Evolutionary conservation across 2,113 vertebrate species (phyloP), one percentile per base, ranked within the genome.

Genomic region (Mionectes macconnelli): DNA sequence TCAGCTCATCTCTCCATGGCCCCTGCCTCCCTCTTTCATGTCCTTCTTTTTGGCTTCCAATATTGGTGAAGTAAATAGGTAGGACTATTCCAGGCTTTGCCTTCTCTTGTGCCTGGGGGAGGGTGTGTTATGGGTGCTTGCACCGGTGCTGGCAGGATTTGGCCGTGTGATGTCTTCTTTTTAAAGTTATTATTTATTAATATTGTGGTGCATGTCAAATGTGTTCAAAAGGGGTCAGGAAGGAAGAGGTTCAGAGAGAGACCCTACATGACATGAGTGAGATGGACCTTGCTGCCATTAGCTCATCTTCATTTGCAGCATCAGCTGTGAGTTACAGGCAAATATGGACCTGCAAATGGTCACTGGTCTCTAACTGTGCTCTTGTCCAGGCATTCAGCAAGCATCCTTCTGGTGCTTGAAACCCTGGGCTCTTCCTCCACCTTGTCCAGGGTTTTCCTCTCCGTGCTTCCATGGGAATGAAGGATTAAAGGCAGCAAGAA

Each of bases 1-100:
- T 7, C 62, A 35, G 10, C 18, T 84, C 0, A 0, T 31, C 10
- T 84, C 33, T 69, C 35, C 39, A 30, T 8, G 7, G 44, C 40
- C 56, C 40, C 35, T 23, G 72, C 70, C 4, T 10, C 3, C 2
- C 16, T 57, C 39, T 70, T 62, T 67, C 13, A 4, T 16, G 8
- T 63, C 28, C 9, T 30, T 77, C 23, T 10, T 14, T 95, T 44
- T 79, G 73, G 19, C 44, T 79, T 81, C 42, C 0, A 11, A 1
- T 49, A 40, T 2, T 53, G 37, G 37, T 44, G 53, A 69, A 83
- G 40, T 40, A 49, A 90, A 44, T 14, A 82, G 40, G 25, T 25
- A 80, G 6, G 33, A n/a, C 4, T 59, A 11, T 76, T 84, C 14
- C 21, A 86, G 44, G 6, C 40, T 86, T 93, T 78, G 66, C 21